A percentile compares a stretch with the other conserved stretches of the same genome.
Conservation (phyloP, 2,113 vertebrate species). For the Pterocles gutturalis region DNA sequence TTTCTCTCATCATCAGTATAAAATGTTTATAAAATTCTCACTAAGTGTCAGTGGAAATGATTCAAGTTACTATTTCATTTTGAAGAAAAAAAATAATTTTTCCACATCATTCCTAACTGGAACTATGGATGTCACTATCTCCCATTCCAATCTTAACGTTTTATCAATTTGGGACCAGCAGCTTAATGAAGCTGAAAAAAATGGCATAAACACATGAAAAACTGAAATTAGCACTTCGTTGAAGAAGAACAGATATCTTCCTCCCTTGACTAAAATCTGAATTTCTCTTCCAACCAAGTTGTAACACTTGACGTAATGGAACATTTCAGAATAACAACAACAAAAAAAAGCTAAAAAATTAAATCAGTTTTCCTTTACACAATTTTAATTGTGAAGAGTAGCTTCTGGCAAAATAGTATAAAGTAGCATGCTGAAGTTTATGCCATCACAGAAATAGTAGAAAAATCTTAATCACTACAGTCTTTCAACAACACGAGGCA, state of each 20-base stretch:
- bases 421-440: background rate
- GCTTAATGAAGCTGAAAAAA: slow-evolving; percentile 12
- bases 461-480: slow-evolving; percentile 32
- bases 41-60: background rate
- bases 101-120: background rate
- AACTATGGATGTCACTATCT: background rate
- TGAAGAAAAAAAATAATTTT: background rate
- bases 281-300: background rate
- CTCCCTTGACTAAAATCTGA: background rate
- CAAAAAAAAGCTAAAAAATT: background rate
- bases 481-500: slow-evolving; percentile 58
- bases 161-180: background rate
- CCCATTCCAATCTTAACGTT: background rate
- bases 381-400: slow-evolving; percentile 17
- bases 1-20: background rate
- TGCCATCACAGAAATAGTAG: background rate
- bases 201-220: background rate
- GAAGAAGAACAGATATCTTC: background rate
- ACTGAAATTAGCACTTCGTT: background rate
- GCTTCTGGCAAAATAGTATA: slow-evolving; percentile 51
- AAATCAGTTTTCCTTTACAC: background rate
- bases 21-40: background rate
- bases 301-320: background rate
- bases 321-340: background rate
- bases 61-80: background rate